Evolutionary conservation across 2,888 invertebrate genomes (phyloP), one percentile per base, ranked within the genome.

Genomic region (Cactoblastis cactorum): DNA sequence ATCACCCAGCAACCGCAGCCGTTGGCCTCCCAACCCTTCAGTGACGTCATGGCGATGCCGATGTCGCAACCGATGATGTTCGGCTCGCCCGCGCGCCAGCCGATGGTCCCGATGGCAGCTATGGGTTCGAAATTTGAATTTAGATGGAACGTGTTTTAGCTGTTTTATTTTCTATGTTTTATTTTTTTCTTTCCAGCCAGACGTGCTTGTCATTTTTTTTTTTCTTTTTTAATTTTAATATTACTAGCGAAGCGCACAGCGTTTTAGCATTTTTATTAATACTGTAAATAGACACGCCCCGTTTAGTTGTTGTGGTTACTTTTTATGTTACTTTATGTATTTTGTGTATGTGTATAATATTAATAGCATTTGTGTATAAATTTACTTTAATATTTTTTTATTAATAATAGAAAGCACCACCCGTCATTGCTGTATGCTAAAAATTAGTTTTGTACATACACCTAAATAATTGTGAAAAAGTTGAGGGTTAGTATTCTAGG

Each of bases 71-170:
- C 82, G 9, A 80, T 79, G 83, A 79, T 80, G 84, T 86, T 86
- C 71, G 84, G 86, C 47, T 86, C 86, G 43, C 86, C 86, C 8
- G 85, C 83, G 17, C 72, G 84, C 45, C 86, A 85, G 59, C 87
- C 85, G 57, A 85, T 85, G 84, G 69, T 80, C 77, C 77, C 84
- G 64, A 83, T 81, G 80, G 88, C 91, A 87, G 67, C 91, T 77
- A 78, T 77, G 80, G 88, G 90, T 90, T 87, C 80, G 87, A 77
- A 62, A 66, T 71, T 67, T 71, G 66, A 65, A 61, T 52, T 51
- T 79, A 74, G 71, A 74, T 79, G 74, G 65, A 67, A 57, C 64
- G 69, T 70, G 64, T 66, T 69, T 69, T 72, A 65, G 65, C 63
- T 59, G 64, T 62, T 65, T 58, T 60, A 61, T 64, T 59, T 28